Conservation (phyloP, 2,888 invertebrate genomes). For the Reticulitermes lucifugus region DNA sequence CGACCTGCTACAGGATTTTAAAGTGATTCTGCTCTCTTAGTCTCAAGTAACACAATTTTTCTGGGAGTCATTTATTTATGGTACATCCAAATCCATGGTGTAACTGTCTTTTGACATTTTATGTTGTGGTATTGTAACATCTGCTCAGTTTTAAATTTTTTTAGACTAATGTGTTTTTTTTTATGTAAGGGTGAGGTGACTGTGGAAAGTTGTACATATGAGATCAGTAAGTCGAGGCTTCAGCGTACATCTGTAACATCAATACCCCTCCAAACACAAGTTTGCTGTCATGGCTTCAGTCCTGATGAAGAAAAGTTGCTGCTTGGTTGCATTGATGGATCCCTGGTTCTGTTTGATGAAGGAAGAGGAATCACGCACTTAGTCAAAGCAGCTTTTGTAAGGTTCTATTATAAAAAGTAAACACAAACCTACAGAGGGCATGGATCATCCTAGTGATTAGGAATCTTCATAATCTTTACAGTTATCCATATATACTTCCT, state of each 20-base stretch:
- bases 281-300: constrained; percentile 75
- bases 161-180: neutral
- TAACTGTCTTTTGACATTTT: too few relatives aligned
- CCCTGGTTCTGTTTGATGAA: constrained; percentile 83
- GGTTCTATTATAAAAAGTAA: constrained; percentile 57
- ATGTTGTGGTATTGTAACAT: too few relatives aligned
- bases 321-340: constrained; percentile 87
- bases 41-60: too few relatives aligned
- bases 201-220: constrained; percentile 76
- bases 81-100: too few relatives aligned
- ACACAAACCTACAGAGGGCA: too few relatives aligned
- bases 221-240: constrained; percentile 71
- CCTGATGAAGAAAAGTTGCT: constrained; percentile 80
- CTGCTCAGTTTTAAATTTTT: too few relatives aligned
- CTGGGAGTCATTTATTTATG: too few relatives aligned
- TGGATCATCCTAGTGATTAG: too few relatives aligned
- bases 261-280: constrained; percentile 77
- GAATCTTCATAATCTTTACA: too few relatives aligned
- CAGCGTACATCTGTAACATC: constrained; percentile 75
- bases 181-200: constrained; percentile 71
- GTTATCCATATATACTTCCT: too few relatives aligned
- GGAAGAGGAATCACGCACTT: constrained; percentile 79
- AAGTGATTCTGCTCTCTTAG: too few relatives aligned
- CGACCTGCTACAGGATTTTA: too few relatives aligned
- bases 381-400: constrained; percentile 84